Base-by-base conservation (phyloP, 2,888 invertebrate genomes). In the Ariolimax columbianus region DNA sequence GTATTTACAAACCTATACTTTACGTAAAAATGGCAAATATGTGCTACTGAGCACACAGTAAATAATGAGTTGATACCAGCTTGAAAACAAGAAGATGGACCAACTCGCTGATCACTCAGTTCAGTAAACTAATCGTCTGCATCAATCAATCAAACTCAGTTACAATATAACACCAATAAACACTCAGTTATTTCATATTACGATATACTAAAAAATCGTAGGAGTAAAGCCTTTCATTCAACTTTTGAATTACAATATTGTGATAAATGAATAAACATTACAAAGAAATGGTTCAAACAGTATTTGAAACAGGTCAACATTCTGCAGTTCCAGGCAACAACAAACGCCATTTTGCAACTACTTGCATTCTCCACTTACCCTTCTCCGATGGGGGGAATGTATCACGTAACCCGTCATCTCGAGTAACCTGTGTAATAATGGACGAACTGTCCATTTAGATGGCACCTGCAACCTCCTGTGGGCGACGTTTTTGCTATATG, bases 381-480 rank as follows among this genome's bases (percentile, higher is more conserved):
- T 97, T 97, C 95, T 97, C 97, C 96, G 91, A 90, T 91, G 96
- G 96, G 95, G 96, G 96, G 96, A 96, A 97, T 96, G 96, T 97
- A 96, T 97, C 97, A 95, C 97, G 96, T 96, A 97, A 97, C 95
- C 98, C 98, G 96, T 98, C 98, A 96, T 98, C 98, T 96, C 97
- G 97, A 96, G 97, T 97, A 96, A 98, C 98, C 96, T 98, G 97
- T 95, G 98, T 97, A 95, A 98, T 98, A 96, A 98, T 98, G 97
- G 98, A 98, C 97, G 98, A 97, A 96, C 97, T 97, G 97, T 98
- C 98, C 98, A 93, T 93, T 88, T 92, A 93, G 89, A 89, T 88
- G 84, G 86, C 79, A 85, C 66, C 83, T 88, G 86, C 87, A 86
- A 85, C 87, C 87, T 86, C 85, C 86, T 80, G 85, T 85, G 55